Evolutionary conservation across 2,113 vertebrate genomes (phyloP), one percentile per base, ranked within the genome.

Genomic region (Halichoerus grypus): DNA sequence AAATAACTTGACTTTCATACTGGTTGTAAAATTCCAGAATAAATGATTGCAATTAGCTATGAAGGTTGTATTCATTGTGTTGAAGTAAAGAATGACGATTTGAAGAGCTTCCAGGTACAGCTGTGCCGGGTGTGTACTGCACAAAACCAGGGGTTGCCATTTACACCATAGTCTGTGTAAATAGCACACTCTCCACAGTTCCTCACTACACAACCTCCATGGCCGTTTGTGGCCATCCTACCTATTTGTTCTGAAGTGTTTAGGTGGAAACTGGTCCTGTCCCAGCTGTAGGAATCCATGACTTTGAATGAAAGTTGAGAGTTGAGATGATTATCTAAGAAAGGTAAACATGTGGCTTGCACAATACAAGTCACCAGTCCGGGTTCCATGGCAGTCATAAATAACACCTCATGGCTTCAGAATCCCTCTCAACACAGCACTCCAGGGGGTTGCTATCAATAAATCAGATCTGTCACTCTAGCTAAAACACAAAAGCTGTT

Each of bases 1-100:
- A 98, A 96, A 96, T 93, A 97, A 86, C 67, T 72, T 97, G 77
- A 95, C 88, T 39, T 96, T 97, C 93, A 91, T 88, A 92, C 5
- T 95, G 26, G 57, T 33, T 90, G 87, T 92, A 96, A 95, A 71
- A 94, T 94, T 95, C 51, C 53, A 94, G 51, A 98, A 96, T 82
- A 97, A 95, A 96, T 88, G 0, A 94, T 85, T 84, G 31, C 42
- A 94, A 79, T 94, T 97, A 91, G 67, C 49, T 95, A 67, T 97
- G 81, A 88, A 96, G 55, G 39, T 87, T 94, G 90, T 88, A 87
- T 95, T 53, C 21, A 72, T 88, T 57, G 87, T 94, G 36, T 96
- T 96, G 77, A 93, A 92, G 65, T 71, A 84, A 59, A 96, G 42
- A 96, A 69, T 79, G 91, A 21, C 24, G 53, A 72, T 63, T 46